Base-by-base conservation (phyloP, 2,797 vertebrate genomes). In the Sebastes steindachneri region DNA sequence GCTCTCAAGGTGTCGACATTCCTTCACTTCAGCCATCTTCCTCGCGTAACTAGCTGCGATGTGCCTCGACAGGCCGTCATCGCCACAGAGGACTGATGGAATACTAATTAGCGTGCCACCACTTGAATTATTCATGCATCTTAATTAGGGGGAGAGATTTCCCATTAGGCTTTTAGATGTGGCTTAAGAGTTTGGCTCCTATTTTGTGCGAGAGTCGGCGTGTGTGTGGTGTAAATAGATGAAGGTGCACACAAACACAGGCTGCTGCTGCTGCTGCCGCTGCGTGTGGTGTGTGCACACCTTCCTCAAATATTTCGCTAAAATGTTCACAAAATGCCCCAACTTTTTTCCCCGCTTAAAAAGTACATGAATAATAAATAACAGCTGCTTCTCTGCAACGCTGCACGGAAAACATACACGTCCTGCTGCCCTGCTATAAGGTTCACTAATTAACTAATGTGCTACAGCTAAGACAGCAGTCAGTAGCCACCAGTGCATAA, bases 61-160 rank as follows among this genome's bases (percentile, higher is more conserved):
- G 86, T 68, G 86, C 86, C 85, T 82, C 84, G 92, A 94, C 88
- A 90, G 87, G 88, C 89, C 84, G 75, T 92, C 93, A 88, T 92
- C 83, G 81, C 86, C 78, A 60, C 87, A 72, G 73, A 88, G 92
- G 92, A 87, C 92, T 95, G 94, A 94, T 92, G 94, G 93, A 95
- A 96, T 95, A 89, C 91, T 95, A 95, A 96, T 96, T 93, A 95
- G 91, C 70, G 14, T 80, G 75, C 84, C 90, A 88, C 89, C 54
- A 86, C 90, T 94, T 96, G 92, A 96, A 96, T 96, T 95, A 96
- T 96, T 96, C 94, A 96, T 95, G 93, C 90, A 86, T 95, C 93
- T 95, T 95, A 95, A 96, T 96, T 96, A 96, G 93, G 85, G 79
- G 79, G 84, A 92, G 83, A 92, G 89, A 95, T 93, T 92, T 94